Conservation (phyloP, 1,140 invertebrate species). For the Calephelis virginiensis region DNA sequence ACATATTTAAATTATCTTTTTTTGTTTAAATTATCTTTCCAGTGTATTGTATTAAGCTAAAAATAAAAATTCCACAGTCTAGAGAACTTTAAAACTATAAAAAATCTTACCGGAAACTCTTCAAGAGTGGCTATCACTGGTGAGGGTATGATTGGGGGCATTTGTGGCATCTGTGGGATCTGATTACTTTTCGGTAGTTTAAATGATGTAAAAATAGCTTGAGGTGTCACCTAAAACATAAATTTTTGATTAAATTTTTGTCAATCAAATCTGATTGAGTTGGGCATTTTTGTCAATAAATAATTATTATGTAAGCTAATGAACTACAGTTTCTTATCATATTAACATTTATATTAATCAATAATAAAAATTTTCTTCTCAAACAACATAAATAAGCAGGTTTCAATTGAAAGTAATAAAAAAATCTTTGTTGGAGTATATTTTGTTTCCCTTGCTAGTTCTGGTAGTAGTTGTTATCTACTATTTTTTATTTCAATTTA, state of each 20-base stretch:
- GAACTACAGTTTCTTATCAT: too few relatives aligned
- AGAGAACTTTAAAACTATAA: background rate
- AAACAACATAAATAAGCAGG: too few relatives aligned
- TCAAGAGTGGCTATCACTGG: slow-evolving; percentile 76
- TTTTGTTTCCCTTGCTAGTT: too few relatives aligned
- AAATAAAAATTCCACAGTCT: too few relatives aligned
- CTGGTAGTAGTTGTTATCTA: background rate
- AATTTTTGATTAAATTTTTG: too few relatives aligned
- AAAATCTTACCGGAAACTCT: slow-evolving; percentile 69
- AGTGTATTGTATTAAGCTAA: too few relatives aligned
- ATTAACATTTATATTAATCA: slow-evolving; percentile 22
- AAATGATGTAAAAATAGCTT: slow-evolving; percentile 95
- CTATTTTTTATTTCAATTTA: slow-evolving; percentile 12
- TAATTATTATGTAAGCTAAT: too few relatives aligned
- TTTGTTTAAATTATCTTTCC: background rate
- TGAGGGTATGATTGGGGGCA: slow-evolving; percentile 65
- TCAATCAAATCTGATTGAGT: too few relatives aligned
- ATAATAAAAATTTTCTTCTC: slow-evolving; percentile 23
- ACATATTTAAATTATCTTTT: slow-evolving; percentile 7
- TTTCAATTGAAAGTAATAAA: too few relatives aligned
- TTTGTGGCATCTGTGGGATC: slow-evolving; percentile 79
- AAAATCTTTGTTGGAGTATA: too few relatives aligned
- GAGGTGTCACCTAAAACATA: slow-evolving; percentile 82
- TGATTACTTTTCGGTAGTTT: slow-evolving; percentile 88
- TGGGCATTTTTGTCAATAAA: too few relatives aligned